Base-by-base conservation (phyloP, 2,888 invertebrate genomes). In the Pristionchus mayeri region DNA sequence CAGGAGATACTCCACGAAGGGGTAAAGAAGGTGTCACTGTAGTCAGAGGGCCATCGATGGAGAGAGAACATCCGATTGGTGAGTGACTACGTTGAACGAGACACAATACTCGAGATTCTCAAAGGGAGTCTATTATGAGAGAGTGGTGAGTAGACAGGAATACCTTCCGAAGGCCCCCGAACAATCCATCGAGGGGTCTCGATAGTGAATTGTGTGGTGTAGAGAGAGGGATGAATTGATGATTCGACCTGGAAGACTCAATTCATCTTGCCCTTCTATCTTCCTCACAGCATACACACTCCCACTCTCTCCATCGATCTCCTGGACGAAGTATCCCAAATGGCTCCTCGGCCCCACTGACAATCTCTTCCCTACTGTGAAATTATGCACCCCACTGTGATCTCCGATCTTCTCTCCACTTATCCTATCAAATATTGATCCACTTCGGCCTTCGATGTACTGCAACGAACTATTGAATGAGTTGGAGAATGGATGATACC, bases 321-420 rank as follows among this genome's bases (percentile, higher is more conserved):
- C 94, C 40, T 95, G 96, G 40, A 97, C 95, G 94, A 95, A 98
- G 92, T 95, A 96, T 0, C 96, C 95, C 88, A 91, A 88, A 84
- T 95, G 94, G 85, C 94, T 93, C 86, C 93, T 93, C 7, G 96
- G 95, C 34, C 81, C 81, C n/a, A 89, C 83, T 63, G 95, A 94
- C 88, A 96, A 95, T 90, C 96, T 94, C 94, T 99, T 98, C 0
- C 98, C 98, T 27, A 97, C 93, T 0, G 98, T 98, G 96, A 96
- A 98, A 89, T 96, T 95, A 93, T 98, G 98, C 81, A 97, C 94
- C 13, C 94, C 94, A 88, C 95, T 94, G 93, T 99, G 98, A 86
- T 94, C 93, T 6, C 97, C 97, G 21, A 98, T 95, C 3, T 95
- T 93, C 92, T 95, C 93, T 0, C 96, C 96, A 50, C 95, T 96